phyloP scores from a whole-genome alignment of 1,140 invertebrate species.

The Drosophila guanche region DNA sequence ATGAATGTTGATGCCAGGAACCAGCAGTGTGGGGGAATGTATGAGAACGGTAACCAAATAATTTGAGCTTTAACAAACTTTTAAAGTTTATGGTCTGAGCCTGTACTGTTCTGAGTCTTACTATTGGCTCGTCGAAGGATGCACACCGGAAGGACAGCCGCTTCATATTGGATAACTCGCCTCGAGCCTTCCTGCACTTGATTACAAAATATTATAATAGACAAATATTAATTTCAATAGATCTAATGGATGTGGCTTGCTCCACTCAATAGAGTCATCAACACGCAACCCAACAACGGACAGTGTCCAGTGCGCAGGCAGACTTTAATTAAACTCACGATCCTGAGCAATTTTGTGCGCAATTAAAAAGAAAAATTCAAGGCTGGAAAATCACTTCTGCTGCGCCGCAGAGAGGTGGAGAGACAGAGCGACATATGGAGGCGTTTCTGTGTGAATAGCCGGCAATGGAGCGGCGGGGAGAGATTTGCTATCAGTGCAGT shows the following conservation, averaged over 20 bases:
- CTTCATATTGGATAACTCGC: too few species aligned
- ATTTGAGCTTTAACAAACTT: too few species aligned
- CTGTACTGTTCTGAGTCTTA: too few species aligned
- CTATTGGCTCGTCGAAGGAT: too few species aligned
- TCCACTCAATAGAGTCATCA: constrained; percentile 44
- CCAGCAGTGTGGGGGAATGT: too few species aligned
- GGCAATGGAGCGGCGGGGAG: not conserved
- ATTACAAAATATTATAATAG: not conserved
- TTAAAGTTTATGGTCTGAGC: too few species aligned
- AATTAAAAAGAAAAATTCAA: constrained; percentile 32
- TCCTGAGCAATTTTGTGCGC: constrained; percentile 32
- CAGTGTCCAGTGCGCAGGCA: constrained; percentile 15
- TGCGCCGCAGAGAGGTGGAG: constrained; percentile 23
- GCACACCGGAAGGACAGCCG: too few species aligned
- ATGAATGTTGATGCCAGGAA: too few species aligned
- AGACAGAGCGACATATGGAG: constrained; percentile 12
- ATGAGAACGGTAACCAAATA: too few species aligned
- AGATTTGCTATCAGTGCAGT: constrained; percentile 54
- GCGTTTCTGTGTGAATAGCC: constrained; percentile 59
- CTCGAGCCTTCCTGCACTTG: too few species aligned
- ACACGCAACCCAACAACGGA: constrained; percentile 38
- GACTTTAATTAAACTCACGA: constrained; percentile 71
- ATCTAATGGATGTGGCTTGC: constrained; percentile 20
- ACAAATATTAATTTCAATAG: constrained; percentile 25
- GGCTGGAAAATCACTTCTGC: constrained; percentile 50